Percentiles rank a stretch among this genome's conserved stretches.
Evolutionary conservation across 2,113 vertebrate species (phyloP).

Genomic region (Lanius ludovicianus): DNA sequence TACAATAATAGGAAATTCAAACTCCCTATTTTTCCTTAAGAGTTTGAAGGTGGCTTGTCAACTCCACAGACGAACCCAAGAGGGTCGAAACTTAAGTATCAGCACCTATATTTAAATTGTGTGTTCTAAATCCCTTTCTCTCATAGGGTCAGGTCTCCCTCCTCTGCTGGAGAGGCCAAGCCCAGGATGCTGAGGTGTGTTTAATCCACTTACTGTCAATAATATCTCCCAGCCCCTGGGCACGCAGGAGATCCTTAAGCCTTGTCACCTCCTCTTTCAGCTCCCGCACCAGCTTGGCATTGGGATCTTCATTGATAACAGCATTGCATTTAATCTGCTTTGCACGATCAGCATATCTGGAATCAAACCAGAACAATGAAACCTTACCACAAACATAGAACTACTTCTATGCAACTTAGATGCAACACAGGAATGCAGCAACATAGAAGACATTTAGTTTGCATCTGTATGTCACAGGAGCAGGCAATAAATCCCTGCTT

Average conservation of each 20-base stretch:
- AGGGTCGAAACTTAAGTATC: background rate
- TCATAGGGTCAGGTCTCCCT: background rate
- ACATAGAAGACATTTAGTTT: background rate
- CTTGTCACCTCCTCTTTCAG: constrained; percentile 95
- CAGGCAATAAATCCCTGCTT: background rate
- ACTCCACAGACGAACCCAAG: background rate
- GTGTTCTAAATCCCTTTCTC: background rate
- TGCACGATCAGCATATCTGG: constrained; percentile 93
- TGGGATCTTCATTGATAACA: constrained; percentile 98
- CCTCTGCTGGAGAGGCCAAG: background rate
- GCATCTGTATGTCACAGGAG: background rate
- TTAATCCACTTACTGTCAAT: constrained; percentile 91
- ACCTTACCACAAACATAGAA: rapidly evolving
- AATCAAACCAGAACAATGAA: background rate
- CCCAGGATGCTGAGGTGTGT: background rate
- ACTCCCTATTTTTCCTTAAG: background rate
- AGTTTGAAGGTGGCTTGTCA: background rate
- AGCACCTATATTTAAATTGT: background rate
- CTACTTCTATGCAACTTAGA: rapidly evolving
- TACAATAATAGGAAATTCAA: background rate
- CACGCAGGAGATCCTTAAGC: constrained; percentile 92
- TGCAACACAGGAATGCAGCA: background rate
- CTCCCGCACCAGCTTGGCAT: constrained; percentile 94
- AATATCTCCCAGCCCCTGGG: constrained; percentile 96
- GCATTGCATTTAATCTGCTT: constrained; percentile 99